Conservation (phyloP, 2,113 vertebrate species). For the Neogobius melanostomus region DNA sequence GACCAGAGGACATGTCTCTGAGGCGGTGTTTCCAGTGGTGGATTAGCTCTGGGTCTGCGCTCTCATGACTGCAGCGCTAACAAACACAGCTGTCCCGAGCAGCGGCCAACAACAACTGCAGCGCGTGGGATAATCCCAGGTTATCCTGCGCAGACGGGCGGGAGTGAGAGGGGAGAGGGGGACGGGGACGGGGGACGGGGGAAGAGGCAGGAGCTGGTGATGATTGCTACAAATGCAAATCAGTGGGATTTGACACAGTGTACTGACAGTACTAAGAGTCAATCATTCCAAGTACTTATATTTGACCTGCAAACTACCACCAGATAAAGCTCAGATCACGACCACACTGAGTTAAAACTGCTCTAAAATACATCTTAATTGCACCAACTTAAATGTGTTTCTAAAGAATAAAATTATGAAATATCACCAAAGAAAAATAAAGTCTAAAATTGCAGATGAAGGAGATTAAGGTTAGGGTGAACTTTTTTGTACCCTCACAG, state of each 20-base stretch:
- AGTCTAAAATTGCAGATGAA: no score
- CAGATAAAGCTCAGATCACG: no score
- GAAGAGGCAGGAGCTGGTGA: background rate
- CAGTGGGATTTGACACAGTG: background rate
- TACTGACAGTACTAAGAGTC: no score
- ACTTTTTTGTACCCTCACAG: no score
- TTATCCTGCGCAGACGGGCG: constrained; percentile 44
- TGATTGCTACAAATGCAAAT: background rate
- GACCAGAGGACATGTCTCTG: background rate
- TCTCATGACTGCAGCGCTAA: constrained; percentile 34
- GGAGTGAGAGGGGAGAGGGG: background rate
- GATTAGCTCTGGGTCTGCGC: constrained; percentile 22
- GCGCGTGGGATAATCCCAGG: constrained; percentile 59
- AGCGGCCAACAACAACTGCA: constrained; percentile 40
- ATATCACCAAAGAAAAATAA: no score
- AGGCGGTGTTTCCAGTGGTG: background rate
- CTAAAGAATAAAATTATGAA: no score
- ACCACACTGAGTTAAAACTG: no score
- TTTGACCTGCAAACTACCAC: no score
- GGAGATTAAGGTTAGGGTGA: no score
- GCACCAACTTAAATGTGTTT: no score
- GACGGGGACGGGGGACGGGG: background rate
- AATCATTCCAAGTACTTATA: no score
- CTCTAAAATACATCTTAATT: no score
- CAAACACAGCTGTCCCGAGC: constrained; percentile 55